Base-by-base conservation (phyloP, 92 coral and sea anemone species). In the Porites divaricata region DNA sequence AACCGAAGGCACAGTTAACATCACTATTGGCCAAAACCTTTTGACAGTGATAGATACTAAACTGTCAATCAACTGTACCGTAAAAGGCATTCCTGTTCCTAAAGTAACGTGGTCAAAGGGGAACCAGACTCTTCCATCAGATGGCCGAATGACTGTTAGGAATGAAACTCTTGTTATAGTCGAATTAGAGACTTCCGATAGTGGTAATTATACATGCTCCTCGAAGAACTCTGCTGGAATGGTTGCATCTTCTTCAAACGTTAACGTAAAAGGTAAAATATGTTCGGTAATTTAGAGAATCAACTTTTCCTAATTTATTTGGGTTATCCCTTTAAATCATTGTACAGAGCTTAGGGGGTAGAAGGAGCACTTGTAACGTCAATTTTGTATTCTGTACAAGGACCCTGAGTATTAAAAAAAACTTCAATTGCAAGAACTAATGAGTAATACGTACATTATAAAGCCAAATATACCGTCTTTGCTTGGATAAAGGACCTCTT, bases 171-270 rank as follows among this genome's bases (percentile, higher is more conserved):
- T 94, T 49, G 81, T 75, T 53, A 81, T 94, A 49, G 86, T 84
- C 48, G 88, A 93, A 82, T 63, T 88, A 8, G 89, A 88, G 41
- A 78, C 85, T 69, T 89, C 90, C 63, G 95, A 92, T 69, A 83
- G 93, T 14, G 97, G 98, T 19, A 74, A 71, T 21, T 97, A 97
- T 62, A 84, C 80, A 0, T 97, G 99, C 81, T 83, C 78, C n/a
- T 96, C 99, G 9, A 69, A 62, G 10, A 97, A 89, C 59, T 74
- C 89, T 17, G 85, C 89, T 16, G 99, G 98, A 17, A 80, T 50
- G 20, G 94, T 88, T 26, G 63, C 94, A n/a, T 93, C 83, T 17
- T 77, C 92, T 11, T 95, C 98, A 10, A 72, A 25, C 25, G 85
- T 97, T 58, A 79, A 92, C 21, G 95, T 93, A 23, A 93, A 86